These are phyloP conservation scores for Echeneis naucrates DNA, from an alignment of 2,797 vertebrate genomes.

Conservation along the genomic window DNA sequence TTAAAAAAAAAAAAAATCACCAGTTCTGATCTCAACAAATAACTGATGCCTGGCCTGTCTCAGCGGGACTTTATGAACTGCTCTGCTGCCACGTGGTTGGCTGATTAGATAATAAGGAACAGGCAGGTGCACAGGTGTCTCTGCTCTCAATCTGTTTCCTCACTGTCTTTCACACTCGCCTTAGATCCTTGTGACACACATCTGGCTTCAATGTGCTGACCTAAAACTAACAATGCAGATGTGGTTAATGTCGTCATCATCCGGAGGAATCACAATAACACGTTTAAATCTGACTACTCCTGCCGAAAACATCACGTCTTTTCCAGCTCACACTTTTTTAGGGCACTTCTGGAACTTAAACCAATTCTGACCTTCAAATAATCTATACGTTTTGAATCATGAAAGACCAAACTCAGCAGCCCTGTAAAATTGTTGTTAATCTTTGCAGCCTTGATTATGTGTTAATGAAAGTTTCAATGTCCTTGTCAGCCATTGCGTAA, in stretches of 20 bases:
- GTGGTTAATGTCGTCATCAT: background rate
- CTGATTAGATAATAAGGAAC: background rate
- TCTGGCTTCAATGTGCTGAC: no score
- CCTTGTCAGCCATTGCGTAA: conserved; percentile 94
- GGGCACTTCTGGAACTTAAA: background rate
- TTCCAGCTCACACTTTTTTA: background rate
- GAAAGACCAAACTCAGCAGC: no score
- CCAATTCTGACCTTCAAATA: no score
- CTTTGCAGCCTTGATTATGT: no score
- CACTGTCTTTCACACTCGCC: background rate
- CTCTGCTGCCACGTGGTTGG: background rate
- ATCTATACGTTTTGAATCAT: no score
- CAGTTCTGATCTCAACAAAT: background rate
- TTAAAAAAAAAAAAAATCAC: no score
- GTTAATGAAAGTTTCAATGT: no score
- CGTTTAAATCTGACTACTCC: no score
- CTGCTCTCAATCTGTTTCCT: no score
- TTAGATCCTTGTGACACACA: background rate
- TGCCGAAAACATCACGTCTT: background rate
- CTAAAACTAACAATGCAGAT: background rate
- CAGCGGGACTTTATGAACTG: background rate
- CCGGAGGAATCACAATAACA: no score
- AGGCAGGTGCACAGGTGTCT: background rate
- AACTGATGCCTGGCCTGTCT: background rate
- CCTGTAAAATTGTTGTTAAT: no score